Base-by-base conservation (phyloP, 2,797 vertebrate genomes). In the Falco columbarius region DNA sequence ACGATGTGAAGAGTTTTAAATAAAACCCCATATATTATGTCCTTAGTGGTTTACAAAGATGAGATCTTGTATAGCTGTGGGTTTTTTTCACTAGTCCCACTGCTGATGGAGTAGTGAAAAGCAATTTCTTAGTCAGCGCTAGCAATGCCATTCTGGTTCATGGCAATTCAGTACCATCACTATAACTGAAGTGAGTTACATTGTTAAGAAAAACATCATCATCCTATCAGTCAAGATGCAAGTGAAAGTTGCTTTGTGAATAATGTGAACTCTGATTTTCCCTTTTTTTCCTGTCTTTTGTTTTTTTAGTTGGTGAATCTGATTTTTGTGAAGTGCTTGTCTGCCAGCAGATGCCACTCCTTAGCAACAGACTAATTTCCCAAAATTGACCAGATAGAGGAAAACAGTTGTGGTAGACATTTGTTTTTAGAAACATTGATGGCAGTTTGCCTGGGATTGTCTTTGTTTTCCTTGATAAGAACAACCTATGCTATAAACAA, bases 321-420 rank as follows among this genome's bases (percentile, higher is more conserved):
- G 52, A 46, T 67, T 81, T 94, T 89, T 84, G 32, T 4, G 5
- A 21, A n/a, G 10, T 49, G 32, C 29, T 85, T 86, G 5, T 79
- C 74, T 73, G 47, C 93, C 91, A 72, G 85, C 82, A 95, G 93
- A 14, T 96, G 93, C 68, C 73, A 84, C 68, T 91, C 49, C 56
- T 65, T 66, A 83, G 85, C 85, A 90, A 70, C 54, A 70, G 72
- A 55, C 67, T 42, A 6, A 34, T 90, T 87, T 81, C 32, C 17
- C 44, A 68, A 5, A 23, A 40, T 66, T 91, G 40, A 81, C 54
- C 34, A 55, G 75, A 19, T 4, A 67, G 54, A 83, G 56, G n/a
- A 70, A 63, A 77, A 63, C 12, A 52, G 21, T 85, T 80, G 40
- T 74, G 52, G 47, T 77, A 49, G 54, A 71, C 65, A 21, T 79